Conservation (phyloP, 1,140 invertebrate genomes). For the Achroia grisella region DNA sequence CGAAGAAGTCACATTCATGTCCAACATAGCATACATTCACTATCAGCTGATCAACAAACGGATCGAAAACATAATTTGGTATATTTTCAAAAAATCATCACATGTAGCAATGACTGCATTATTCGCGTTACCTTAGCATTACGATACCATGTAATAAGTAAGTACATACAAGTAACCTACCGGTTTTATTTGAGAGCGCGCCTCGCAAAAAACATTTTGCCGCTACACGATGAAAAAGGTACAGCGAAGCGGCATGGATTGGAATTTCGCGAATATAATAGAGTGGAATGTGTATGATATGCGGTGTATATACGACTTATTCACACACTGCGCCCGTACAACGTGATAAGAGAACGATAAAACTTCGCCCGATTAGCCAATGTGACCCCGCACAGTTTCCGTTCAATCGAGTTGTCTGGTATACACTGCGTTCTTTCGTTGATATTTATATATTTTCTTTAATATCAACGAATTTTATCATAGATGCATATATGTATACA, state of each 20-base stretch:
- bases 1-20: no score
- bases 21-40: no score
- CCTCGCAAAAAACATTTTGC: slow-evolving; percentile 61
- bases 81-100: background rate
- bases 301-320: slow-evolving; percentile 21
- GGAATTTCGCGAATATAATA: slow-evolving; percentile 60
- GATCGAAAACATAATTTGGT: no score
- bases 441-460: no score
- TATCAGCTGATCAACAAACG: no score
- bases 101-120: slow-evolving; percentile 4
- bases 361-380: slow-evolving; percentile 54
- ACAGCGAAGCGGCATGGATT: slow-evolving; percentile 20
- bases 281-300: slow-evolving; percentile 53
- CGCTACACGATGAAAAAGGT: slow-evolving; percentile 26
- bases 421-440: no score
- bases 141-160: slow-evolving; percentile 17
- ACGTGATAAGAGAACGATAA: slow-evolving; percentile 54
- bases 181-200: slow-evolving; percentile 46
- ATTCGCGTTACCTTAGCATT: slow-evolving; percentile 6
- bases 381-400: slow-evolving; percentile 40
- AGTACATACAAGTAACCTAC: slow-evolving; percentile 45
- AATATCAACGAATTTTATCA: background rate
- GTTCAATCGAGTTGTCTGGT: background rate
- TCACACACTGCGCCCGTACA: slow-evolving; percentile 27
- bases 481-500: no score